Conservation (phyloP, 2,797 vertebrate species). For the Menidia menidia region DNA sequence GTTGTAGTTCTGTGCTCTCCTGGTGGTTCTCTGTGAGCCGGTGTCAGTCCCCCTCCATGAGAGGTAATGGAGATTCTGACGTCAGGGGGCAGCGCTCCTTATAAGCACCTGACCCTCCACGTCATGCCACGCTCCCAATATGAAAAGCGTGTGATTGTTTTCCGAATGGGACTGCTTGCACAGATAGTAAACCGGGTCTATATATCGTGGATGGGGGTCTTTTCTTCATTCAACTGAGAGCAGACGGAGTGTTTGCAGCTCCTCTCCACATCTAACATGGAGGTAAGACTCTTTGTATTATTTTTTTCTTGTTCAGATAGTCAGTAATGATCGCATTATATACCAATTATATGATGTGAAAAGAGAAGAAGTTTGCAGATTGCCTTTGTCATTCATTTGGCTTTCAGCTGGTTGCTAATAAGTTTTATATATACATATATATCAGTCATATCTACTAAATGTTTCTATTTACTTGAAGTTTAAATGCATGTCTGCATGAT, state of each 20-base stretch:
- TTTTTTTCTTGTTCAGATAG: not conserved
- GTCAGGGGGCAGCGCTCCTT: constrained; percentile 59
- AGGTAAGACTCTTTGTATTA: constrained; percentile 65
- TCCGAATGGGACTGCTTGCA: constrained; percentile 62
- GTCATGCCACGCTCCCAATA: constrained; percentile 68
- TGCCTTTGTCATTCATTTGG: not conserved
- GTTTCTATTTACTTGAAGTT: too few species aligned
- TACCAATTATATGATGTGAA: not conserved
- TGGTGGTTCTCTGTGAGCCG: constrained; percentile 30
- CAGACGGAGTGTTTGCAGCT: constrained; percentile 12
- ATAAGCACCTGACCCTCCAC: constrained; percentile 66
- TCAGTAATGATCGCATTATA: not conserved
- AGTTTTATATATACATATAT: too few species aligned
- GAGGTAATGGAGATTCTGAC: constrained; percentile 68
- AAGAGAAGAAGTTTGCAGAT: not conserved
- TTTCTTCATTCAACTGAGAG: constrained; percentile 26
- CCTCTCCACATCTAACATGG: constrained; percentile 47
- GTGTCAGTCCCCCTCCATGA: constrained; percentile 56
- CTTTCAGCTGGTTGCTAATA: not conserved
- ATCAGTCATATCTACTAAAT: too few species aligned
- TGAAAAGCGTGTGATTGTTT: constrained; percentile 78
- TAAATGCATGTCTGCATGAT: too few species aligned
- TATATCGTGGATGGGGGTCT: constrained; percentile 38
- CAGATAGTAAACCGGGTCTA: constrained; percentile 47
- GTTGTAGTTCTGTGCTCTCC: constrained; percentile 50